These are phyloP conservation scores for Lamproptera curius DNA, from an alignment of 2,888 invertebrate genomes.

Conservation along the genomic window DNA sequence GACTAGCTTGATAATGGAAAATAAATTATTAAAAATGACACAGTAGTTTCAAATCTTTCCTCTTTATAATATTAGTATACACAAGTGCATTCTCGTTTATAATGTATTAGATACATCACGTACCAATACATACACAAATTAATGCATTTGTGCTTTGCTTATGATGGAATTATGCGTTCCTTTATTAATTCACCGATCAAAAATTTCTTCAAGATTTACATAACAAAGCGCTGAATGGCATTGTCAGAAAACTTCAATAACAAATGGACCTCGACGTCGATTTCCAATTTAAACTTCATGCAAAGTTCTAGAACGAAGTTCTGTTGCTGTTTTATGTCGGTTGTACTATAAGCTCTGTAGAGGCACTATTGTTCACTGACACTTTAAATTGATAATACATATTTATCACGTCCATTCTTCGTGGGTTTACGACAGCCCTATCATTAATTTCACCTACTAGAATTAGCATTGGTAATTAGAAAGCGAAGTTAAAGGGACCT, in stretches of 20 bases:
- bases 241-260: background rate
- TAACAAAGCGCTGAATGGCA: background rate
- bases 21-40: too few relatives aligned
- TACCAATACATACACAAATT: too few relatives aligned
- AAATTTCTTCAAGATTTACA: too few relatives aligned
- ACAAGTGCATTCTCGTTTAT: too few relatives aligned
- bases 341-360: constrained; percentile 5
- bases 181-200: too few relatives aligned
- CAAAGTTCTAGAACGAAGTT: constrained; percentile 13
- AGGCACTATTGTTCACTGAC: background rate
- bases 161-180: too few relatives aligned
- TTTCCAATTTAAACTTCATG: constrained; percentile 19
- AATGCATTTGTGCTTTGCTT: too few relatives aligned
- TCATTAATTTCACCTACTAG: background rate
- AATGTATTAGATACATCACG: too few relatives aligned
- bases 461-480: background rate
- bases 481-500: background rate
- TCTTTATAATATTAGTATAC: too few relatives aligned
- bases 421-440: background rate
- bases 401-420: background rate
- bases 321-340: constrained; percentile 13
- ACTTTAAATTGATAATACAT: background rate
- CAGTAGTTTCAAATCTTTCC: too few relatives aligned
- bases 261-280: constrained; percentile 6
- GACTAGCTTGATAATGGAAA: too few relatives aligned